phyloP scores from a whole-genome alignment of 1,140 invertebrate species.

The Drosophila nikananu region DNA sequence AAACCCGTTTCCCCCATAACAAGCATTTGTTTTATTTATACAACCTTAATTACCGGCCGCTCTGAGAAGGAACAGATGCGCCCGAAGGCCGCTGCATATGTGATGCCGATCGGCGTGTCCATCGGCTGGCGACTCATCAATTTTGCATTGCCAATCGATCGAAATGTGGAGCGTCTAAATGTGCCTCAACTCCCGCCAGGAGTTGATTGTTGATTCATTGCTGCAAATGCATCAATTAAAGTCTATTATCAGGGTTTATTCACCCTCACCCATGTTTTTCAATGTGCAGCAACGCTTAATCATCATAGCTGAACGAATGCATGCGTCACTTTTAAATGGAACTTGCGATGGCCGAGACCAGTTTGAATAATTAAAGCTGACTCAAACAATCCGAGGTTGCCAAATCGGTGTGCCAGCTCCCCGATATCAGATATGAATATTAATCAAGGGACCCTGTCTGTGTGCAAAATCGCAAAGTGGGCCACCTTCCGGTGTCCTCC shows the following conservation, averaged over 20 bases:
- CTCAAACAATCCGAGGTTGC: conserved; percentile 5
- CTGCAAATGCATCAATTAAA: background rate
- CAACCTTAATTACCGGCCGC: conserved; percentile 31
- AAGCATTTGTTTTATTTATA: conserved; percentile 38
- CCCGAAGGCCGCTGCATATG: conserved; percentile 23
- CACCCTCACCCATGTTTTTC: conserved; percentile 8
- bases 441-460: conserved; percentile 34
- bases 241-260: background rate
- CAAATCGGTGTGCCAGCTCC: conserved; percentile 9
- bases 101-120: conserved; percentile 20
- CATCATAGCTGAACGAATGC: background rate
- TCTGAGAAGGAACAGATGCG: conserved; percentile 44
- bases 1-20: conserved; percentile 19
- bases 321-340: conserved; percentile 12
- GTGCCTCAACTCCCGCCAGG: background rate
- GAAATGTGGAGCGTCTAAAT: conserved; percentile 4
- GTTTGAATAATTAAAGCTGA: conserved; percentile 25
- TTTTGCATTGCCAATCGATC: conserved; percentile 39
- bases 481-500: conserved; percentile 34
- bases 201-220: background rate
- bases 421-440: conserved; percentile 27
- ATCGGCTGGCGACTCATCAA: conserved; percentile 25
- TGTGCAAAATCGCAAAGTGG: conserved; percentile 6
- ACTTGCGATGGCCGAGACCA: background rate
- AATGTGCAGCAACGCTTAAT: background rate